Evolutionary conservation across 2,797 vertebrate species (phyloP).

Genomic region (Manis crassicaudata): DNA sequence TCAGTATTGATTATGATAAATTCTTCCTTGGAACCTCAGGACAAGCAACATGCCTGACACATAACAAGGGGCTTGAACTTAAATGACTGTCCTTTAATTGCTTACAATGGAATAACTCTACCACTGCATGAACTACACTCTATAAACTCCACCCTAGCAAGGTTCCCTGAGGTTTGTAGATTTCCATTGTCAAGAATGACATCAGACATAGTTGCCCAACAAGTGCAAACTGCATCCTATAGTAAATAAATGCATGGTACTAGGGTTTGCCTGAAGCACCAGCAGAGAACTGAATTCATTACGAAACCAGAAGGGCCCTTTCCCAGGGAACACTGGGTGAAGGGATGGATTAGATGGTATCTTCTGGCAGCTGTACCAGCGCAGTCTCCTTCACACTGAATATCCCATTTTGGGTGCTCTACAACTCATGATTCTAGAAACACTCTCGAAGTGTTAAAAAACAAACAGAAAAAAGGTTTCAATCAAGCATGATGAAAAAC

Average conservation of each 20-base stretch:
- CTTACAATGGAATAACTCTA: neutral
- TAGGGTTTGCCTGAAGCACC: neutral
- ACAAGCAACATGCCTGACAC: neutral
- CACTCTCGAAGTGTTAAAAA: neutral
- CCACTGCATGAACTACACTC: fast-evolving
- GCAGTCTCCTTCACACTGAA: neutral
- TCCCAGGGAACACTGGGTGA: neutral
- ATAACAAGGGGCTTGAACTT: neutral
- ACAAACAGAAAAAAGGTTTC: neutral
- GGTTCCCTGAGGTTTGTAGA: fast-evolving
- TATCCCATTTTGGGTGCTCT: neutral
- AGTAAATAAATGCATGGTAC: neutral
- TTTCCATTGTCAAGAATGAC: neutral
- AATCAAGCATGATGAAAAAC: neutral
- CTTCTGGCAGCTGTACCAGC: neutral
- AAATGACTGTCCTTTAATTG: neutral
- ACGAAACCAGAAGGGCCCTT: neutral
- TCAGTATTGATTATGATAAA: neutral
- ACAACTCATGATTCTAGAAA: neutral
- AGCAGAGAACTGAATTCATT: neutral
- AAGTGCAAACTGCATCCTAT: neutral
- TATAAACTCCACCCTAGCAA: neutral
- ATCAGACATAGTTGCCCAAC: neutral
- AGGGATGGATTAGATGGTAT: neutral
- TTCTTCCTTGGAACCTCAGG: neutral